Evolutionary conservation across 2,113 vertebrate genomes (phyloP).

Genomic region (Melanocharis versteri): DNA sequence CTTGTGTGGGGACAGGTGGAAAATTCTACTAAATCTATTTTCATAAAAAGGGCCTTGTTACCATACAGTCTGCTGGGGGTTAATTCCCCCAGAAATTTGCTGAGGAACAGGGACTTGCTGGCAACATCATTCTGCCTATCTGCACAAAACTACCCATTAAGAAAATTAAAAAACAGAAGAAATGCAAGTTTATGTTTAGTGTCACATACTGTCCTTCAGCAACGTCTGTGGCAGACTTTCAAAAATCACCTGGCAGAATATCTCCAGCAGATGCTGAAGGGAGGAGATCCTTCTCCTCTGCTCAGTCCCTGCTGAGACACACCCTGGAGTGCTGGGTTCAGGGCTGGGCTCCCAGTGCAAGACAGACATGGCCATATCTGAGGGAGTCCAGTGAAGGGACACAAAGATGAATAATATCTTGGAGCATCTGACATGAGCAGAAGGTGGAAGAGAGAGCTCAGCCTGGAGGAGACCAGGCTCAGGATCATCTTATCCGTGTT

Average conservation of each 20-base stretch:
- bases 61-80: background rate
- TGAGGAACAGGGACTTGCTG: background rate
- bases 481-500: background rate
- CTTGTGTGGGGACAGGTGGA: background rate
- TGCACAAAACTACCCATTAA: background rate
- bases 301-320: background rate
- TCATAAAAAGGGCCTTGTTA: background rate
- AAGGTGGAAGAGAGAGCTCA: background rate
- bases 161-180: background rate
- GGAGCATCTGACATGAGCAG: background rate
- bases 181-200: background rate
- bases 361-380: background rate
- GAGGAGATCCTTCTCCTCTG: background rate
- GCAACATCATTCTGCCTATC: background rate
- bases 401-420: background rate
- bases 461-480: background rate
- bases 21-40: background rate
- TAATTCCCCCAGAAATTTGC: background rate
- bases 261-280: background rate
- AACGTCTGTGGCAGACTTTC: background rate
- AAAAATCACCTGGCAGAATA: background rate
- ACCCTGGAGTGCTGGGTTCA: background rate
- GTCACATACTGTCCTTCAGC: background rate
- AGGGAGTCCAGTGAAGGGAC: background rate
- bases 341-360: background rate